Conservation (phyloP, 1,140 invertebrate genomes). For the Rhyacophila brunnea region DNA sequence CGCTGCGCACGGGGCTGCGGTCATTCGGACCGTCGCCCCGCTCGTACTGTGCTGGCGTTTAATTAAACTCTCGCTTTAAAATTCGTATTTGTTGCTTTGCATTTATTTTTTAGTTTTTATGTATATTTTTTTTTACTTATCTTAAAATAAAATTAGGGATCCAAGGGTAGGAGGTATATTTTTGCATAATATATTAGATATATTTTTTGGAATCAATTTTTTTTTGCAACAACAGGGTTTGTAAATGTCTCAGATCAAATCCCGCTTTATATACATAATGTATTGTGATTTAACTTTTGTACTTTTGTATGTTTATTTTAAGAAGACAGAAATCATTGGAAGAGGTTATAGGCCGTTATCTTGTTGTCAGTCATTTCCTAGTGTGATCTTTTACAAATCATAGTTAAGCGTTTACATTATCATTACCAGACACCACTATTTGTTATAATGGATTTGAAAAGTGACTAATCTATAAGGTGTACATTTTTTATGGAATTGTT, state of each 20-base stretch:
- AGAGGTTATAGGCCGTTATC: slow-evolving; percentile 1
- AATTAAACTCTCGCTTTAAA: slow-evolving; percentile 23
- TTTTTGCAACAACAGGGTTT: slow-evolving; percentile 22
- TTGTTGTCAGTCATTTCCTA: slow-evolving; percentile 17
- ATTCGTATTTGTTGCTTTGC: slow-evolving; percentile 24
- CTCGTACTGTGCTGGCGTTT: slow-evolving; percentile 11
- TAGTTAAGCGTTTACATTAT: slow-evolving; percentile 23
- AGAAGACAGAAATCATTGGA: slow-evolving; percentile 1
- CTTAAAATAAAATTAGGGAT: slow-evolving; percentile 18
- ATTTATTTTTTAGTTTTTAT: slow-evolving; percentile 29
- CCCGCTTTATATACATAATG: slow-evolving; percentile 5
- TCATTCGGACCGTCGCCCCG: not conserved
- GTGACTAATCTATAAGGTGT: not conserved
- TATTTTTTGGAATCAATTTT: slow-evolving; percentile 11
- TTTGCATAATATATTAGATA: slow-evolving; percentile 19
- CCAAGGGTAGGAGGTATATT: slow-evolving; percentile 19
- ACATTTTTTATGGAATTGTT: not conserved
- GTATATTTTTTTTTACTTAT: slow-evolving; percentile 14
- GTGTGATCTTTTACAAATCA: slow-evolving; percentile 26
- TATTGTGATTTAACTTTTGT: slow-evolving; percentile 24
- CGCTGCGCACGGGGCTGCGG: slow-evolving; percentile 11
- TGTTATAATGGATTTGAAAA: not conserved
- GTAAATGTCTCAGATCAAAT: slow-evolving; percentile 16
- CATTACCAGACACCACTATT: slow-evolving; percentile 11
- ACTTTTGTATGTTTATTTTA: slow-evolving; percentile 12